phyloP scores from a whole-genome alignment of 2,888 invertebrate genomes.

The Melieria crassipennis region DNA sequence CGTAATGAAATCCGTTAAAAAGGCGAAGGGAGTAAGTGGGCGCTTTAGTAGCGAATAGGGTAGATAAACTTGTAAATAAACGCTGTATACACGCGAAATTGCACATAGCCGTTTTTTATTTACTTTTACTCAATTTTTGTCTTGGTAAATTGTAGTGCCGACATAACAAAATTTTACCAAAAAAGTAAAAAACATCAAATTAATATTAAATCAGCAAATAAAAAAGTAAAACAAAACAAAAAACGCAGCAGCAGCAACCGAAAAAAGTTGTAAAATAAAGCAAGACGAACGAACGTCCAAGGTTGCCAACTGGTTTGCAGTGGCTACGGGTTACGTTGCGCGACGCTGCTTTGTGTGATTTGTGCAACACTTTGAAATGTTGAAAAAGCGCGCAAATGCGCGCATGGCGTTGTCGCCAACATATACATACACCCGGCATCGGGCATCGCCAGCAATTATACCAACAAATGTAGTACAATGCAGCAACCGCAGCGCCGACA shows the following conservation, averaged over 20 bases:
- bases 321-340: background rate
- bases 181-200: background rate
- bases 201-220: no score
- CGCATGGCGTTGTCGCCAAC: background rate
- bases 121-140: background rate
- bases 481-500: no score
- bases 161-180: conserved; percentile 3
- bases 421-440: background rate
- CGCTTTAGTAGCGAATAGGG: no score
- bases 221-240: no score
- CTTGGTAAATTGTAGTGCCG: background rate
- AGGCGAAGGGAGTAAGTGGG: no score
- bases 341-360: background rate
- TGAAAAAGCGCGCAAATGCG: background rate
- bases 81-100: background rate
- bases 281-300: conserved; percentile 36
- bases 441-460: no score
- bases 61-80: background rate
- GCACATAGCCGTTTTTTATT: background rate
- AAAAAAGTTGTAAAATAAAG: background rate
- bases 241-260: no score
- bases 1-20: no score
- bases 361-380: background rate
- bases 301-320: conserved; percentile 45
- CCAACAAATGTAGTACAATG: no score